phyloP scores from a whole-genome alignment of 2,113 vertebrate genomes.

The Hydrolagus affinis region DNA sequence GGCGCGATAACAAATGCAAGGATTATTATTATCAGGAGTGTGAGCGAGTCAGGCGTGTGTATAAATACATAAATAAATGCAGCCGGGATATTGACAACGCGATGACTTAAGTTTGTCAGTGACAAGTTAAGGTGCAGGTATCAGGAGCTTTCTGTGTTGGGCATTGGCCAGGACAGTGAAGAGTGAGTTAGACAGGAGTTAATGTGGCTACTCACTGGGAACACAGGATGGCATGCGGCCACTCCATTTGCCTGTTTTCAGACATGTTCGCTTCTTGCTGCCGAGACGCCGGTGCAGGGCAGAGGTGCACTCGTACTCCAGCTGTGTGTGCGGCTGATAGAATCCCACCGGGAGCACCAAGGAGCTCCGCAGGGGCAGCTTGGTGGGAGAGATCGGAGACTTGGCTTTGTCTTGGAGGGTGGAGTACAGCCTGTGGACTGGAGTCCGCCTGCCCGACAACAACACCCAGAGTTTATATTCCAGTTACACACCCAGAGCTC shows the following conservation, averaged over 20 bases:
- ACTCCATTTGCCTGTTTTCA: slow-evolving; percentile 94
- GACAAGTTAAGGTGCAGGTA: too few relatives aligned
- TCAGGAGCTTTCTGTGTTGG: too few relatives aligned
- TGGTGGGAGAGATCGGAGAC: slow-evolving; percentile 60
- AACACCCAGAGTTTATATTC: too few relatives aligned
- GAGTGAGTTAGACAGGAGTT: too few relatives aligned
- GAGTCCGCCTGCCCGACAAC: slow-evolving; percentile 68
- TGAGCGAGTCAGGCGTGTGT: too few relatives aligned
- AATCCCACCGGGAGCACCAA: slow-evolving; percentile 72
- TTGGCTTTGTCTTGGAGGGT: slow-evolving; percentile 58
- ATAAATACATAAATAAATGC: too few relatives aligned
- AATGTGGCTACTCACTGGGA: slow-evolving; percentile 62
- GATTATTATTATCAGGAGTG: too few relatives aligned
- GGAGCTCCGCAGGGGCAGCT: slow-evolving; percentile 55
- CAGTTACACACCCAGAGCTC: too few relatives aligned
- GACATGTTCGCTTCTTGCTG: slow-evolving; percentile 82
- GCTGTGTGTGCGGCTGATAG: slow-evolving; percentile 81
- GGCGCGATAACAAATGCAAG: too few relatives aligned
- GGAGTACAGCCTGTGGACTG: slow-evolving; percentile 79
- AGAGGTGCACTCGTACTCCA: slow-evolving; percentile 84
- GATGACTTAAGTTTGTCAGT: too few relatives aligned
- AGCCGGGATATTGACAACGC: too few relatives aligned
- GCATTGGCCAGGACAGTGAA: too few relatives aligned
- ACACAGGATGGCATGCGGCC: slow-evolving; percentile 85
- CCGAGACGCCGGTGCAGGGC: slow-evolving; percentile 82